These are phyloP conservation scores for Chelon labrosus DNA, from an alignment of 2,797 vertebrate genomes.

Conservation along the genomic window DNA sequence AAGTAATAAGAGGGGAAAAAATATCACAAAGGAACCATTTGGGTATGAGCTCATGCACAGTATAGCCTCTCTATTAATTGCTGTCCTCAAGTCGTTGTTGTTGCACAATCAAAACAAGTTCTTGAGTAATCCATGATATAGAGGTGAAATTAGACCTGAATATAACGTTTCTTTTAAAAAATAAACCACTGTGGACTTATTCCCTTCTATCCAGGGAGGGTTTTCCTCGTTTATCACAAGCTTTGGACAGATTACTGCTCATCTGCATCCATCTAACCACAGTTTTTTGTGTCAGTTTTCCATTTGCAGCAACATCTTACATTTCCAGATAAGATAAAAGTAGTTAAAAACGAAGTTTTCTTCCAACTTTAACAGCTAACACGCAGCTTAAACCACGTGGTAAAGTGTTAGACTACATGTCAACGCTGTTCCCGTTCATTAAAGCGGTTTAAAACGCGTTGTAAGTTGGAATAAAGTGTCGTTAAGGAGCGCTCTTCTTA, in stretches of 20 bases:
- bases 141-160: conserved; percentile 43
- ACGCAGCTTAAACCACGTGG: not conserved
- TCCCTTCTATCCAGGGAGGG: conserved; percentile 10
- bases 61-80: conserved; percentile 60
- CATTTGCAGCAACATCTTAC: not conserved
- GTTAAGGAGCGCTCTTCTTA: conserved; percentile 37
- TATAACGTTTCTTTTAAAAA: conserved; percentile 12
- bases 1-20: conserved; percentile 57
- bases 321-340: no score
- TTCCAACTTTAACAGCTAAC: not conserved
- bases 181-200: conserved; percentile 2
- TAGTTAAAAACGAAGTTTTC: not conserved
- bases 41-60: conserved; percentile 60
- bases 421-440: not conserved
- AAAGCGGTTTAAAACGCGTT: not conserved
- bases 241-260: conserved; percentile 10
- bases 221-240: conserved; percentile 37
- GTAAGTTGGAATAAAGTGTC: not conserved
- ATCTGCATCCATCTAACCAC: conserved; percentile 20
- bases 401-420: not conserved
- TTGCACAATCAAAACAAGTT: conserved; percentile 73
- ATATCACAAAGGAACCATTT: conserved; percentile 57
- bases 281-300: conserved; percentile 3
- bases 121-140: conserved; percentile 56
- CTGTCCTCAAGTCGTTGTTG: conserved; percentile 44